Base-by-base conservation (phyloP, 2,888 invertebrate genomes). In the Drosophila stalkeri region DNA sequence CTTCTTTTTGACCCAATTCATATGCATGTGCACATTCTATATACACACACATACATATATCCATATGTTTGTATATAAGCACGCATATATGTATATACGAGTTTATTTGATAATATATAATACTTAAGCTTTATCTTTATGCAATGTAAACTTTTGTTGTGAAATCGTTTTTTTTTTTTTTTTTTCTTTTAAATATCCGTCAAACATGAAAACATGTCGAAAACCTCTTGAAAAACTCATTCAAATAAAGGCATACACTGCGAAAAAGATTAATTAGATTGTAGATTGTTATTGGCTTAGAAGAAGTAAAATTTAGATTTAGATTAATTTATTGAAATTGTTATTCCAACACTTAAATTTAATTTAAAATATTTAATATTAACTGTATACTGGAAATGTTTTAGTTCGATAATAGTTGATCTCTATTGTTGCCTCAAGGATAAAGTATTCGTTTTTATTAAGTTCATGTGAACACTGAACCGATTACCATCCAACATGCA, bases 1-100 rank as follows among this genome's bases (percentile, higher is more conserved):
- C 44, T 66, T 66, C 54, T 37, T 49, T 54, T 60, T 68, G 77
- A 78, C 77, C 81, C 67, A 81, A 47, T 77, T 81, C 6, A 31
- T 52, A 52, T 56, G 41, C 33, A 41, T 55, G 27, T 55, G 31
- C 18, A 41, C 18, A 41, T 51, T n/a, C 33, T 33, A 37, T 52
- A 33, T 20, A 14, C 18, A 11, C 20, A 23, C 47, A 8, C 43
- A 37, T 7, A 35, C 35, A 60, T 47, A 12, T 46, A 18, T 47
- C 47, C 52, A 27, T 54, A 37, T n/a, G 23, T 23, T 23, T 39
- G n/a, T 31, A 6, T 16, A 14, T 47, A n/a, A 16, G 31, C 43
- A 14, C n/a, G n/a, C n/a, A n/a, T n/a, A n/a, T n/a, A n/a, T n/a
- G n/a, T 27, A 27, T 37, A 37, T 23, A 37, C 16, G 18, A 18